These are phyloP conservation scores for Alexandromys fortis DNA, from an alignment of 2,113 vertebrate species.

Conservation along the genomic window DNA sequence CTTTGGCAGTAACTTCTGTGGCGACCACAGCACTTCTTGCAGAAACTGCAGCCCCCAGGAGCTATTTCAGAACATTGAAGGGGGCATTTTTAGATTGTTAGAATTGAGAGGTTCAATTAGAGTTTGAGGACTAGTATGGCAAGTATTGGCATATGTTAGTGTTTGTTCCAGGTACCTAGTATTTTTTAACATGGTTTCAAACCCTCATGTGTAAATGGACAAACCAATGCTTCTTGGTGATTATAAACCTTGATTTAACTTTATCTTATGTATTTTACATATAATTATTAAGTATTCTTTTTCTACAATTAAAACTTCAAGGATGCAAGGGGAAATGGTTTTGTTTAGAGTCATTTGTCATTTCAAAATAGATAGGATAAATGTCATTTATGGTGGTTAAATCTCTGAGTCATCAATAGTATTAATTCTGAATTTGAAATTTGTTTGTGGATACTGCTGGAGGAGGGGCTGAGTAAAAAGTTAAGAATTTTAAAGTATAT, in stretches of 20 bases:
- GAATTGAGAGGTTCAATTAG: neutral
- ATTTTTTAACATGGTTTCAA: neutral
- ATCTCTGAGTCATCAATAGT: neutral
- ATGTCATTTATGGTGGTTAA: neutral
- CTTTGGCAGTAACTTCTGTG: neutral
- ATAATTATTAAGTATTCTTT: neutral
- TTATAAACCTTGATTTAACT: neutral
- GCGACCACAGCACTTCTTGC: neutral
- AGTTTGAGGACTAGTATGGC: neutral
- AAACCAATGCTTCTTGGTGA: neutral
- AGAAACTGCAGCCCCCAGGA: neutral
- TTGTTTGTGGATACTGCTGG: neutral
- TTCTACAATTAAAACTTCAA: neutral
- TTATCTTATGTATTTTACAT: neutral
- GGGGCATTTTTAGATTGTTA: neutral
- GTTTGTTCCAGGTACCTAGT: neutral
- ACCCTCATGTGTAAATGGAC: neutral
- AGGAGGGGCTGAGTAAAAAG: neutral
- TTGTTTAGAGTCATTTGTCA: neutral
- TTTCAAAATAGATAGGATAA: neutral
- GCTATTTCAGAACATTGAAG: neutral
- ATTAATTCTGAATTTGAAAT: neutral
- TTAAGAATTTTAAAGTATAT: neutral
- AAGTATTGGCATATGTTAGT: neutral
- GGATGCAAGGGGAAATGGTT: neutral